These are phyloP conservation scores for Pherbina coryleti DNA, from an alignment of 2,888 invertebrate species.

Conservation along the genomic window DNA sequence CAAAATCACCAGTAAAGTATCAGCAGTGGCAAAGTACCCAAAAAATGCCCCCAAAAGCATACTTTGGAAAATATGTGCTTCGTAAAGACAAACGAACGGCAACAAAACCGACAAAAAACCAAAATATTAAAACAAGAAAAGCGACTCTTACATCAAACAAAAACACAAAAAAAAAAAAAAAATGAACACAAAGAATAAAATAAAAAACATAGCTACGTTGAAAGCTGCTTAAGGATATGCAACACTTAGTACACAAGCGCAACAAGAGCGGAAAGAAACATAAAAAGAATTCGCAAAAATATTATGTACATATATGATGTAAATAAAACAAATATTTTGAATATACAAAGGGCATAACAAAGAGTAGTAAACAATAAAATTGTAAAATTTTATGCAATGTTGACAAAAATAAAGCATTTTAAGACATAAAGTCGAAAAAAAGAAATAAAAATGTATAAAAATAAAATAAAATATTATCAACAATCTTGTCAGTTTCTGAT, in stretches of 20 bases:
- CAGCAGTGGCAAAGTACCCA: neutral
- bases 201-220: neutral
- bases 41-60: conserved; percentile 21
- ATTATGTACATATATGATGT: too few species aligned
- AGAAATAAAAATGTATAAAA: too few species aligned
- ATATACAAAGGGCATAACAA: neutral
- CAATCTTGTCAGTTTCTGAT: too few species aligned
- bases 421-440: too few species aligned
- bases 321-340: neutral
- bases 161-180: neutral
- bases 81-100: conserved; percentile 15
- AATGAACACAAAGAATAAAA: neutral
- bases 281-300: neutral
- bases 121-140: neutral
- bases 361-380: neutral
- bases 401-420: too few species aligned
- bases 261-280: neutral
- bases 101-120: neutral
- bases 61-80: conserved; percentile 24
- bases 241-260: neutral
- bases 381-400: conserved; percentile 9
- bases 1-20: neutral
- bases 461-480: too few species aligned
- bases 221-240: conserved; percentile 28
- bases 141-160: neutral